Base-by-base conservation (phyloP, 2,113 vertebrate species). In the Gobiocypris rarus region DNA sequence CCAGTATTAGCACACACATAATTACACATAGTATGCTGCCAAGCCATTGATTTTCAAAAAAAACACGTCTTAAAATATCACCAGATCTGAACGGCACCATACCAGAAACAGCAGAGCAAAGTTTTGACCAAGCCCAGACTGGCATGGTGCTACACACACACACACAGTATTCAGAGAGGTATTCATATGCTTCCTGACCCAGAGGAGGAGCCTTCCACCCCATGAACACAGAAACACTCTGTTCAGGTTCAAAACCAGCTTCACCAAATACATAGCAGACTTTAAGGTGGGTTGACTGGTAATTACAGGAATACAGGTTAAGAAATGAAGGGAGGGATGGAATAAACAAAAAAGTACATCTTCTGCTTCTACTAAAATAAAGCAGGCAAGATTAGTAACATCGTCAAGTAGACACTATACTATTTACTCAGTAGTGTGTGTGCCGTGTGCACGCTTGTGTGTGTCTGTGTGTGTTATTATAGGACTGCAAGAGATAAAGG, bases 161-260 rank as follows among this genome's bases (percentile, higher is more conserved):
- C n/a, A 58, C 22, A 59, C 28, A 67, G 9, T 13, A 34, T 15
- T 63, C 38, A 19, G 34, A 26, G 24, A 63, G 58, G 76, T 63
- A 63, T 63, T 63, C 76, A 28, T 24, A 48, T 67, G 59, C 26
- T 81, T 81, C 78, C 78, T 81, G 78, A 15, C 26, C 58, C 28
- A 28, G 28, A 80, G 22, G 54, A 80, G 43, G n/a, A 80, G 43
- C 41, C 48, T 26, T 65, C 41, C n/a, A 80, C 38, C 19, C 41
- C 14, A 5, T 67, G 77, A 80, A 80, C 77, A 80, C 77, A 80
- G 78, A 80, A 26, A 67, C 17, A 19, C 43, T 52, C 78, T 81
- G 78, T 52, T 81, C 43, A 78, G 1, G 14, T 59, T 61, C n/a
- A 78, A 61, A 61, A 78, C n/a, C n/a, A 43, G 17, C 59, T 34